Conservation (phyloP, 2,797 vertebrate genomes). For the Aselliscus stoliczkanus region DNA sequence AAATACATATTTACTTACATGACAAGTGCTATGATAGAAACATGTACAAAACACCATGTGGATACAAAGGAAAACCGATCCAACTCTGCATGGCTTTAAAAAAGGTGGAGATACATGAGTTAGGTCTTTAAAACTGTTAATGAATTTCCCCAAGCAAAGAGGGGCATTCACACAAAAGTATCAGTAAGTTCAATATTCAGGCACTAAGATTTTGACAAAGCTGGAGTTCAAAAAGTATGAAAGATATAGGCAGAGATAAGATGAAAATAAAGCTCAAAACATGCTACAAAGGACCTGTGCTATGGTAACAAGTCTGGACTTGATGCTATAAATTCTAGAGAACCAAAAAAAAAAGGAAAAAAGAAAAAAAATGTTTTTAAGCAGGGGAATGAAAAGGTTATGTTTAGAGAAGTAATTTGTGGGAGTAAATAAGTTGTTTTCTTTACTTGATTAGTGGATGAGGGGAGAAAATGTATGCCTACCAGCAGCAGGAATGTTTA, state of each 20-base stretch:
- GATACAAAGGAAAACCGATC: neutral
- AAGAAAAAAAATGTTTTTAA: neutral
- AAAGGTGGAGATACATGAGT: neutral
- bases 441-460: neutral
- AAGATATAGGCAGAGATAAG: neutral
- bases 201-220: neutral
- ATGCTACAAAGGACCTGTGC: neutral
- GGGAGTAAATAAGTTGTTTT: neutral
- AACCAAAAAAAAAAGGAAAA: neutral
- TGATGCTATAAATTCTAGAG: neutral
- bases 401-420: neutral
- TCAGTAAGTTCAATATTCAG: neutral
- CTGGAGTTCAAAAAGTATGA: neutral
- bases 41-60: neutral
- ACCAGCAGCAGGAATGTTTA: neutral
- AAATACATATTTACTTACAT: constrained; percentile 3
- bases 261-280: neutral
- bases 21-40: neutral
- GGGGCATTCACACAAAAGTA: neutral
- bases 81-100: neutral
- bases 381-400: neutral
- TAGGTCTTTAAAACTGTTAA: neutral
- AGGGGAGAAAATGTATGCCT: neutral
- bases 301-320: neutral
- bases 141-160: neutral